Conservation (phyloP, 2,113 vertebrate genomes). For the Pipra filicauda region DNA sequence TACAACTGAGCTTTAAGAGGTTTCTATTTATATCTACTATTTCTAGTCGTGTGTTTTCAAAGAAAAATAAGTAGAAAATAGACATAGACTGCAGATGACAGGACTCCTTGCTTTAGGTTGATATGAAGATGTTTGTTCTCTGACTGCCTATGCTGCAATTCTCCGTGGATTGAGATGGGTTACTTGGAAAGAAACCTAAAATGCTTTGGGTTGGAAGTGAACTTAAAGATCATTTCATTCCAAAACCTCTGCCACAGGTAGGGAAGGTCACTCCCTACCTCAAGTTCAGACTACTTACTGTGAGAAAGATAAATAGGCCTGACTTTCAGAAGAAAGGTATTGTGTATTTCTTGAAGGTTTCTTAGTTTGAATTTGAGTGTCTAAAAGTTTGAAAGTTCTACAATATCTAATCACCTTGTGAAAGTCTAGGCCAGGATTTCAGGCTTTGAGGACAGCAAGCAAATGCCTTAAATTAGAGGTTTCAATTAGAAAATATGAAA, state of each 20-base stretch:
- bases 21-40: neutral
- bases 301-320: neutral
- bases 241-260: neutral
- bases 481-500: constrained; percentile 52
- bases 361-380: neutral
- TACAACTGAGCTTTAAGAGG: neutral
- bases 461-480: constrained; percentile 20
- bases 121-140: neutral
- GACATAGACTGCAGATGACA: neutral
- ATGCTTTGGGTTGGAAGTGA: neutral
- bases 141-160: neutral
- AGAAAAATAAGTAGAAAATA: neutral
- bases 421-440: constrained; percentile 25
- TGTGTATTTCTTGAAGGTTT: neutral
- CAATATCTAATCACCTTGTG: neutral
- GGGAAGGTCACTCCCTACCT: neutral
- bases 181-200: neutral
- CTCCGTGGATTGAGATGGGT: neutral
- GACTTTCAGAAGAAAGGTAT: neutral
- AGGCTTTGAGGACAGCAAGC: neutral
- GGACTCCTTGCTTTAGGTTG: neutral
- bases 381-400: neutral
- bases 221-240: neutral
- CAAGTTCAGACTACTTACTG: neutral
- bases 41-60: neutral